phyloP scores from a whole-genome alignment of 2,113 vertebrate species.

The Ageneiosus marmoratus region DNA sequence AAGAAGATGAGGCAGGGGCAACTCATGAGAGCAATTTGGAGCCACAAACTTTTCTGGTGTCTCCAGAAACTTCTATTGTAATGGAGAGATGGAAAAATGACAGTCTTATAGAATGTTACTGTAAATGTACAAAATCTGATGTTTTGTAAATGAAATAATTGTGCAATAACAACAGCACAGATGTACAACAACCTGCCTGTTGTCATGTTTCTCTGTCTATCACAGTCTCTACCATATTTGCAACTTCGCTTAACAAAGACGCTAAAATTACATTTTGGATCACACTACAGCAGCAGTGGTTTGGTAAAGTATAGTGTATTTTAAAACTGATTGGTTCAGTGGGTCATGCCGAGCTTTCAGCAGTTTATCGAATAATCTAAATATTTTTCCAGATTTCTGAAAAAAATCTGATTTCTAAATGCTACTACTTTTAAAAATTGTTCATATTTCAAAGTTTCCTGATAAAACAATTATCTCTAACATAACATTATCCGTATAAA shows the following conservation, averaged over 20 bases:
- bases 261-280: not conserved
- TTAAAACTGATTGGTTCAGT: not conserved
- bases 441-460: not conserved
- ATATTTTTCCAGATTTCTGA: not conserved
- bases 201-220: not conserved
- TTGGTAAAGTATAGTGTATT: not conserved
- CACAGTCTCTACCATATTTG: not conserved
- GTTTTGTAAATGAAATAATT: not conserved
- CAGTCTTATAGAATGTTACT: not conserved
- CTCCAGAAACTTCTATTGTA: slow-evolving; percentile 81
- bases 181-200: not conserved
- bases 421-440: not conserved
- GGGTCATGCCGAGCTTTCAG: not conserved
- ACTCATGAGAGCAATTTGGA: slow-evolving; percentile 76
- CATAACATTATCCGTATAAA: not conserved
- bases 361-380: not conserved
- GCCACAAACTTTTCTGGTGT: slow-evolving; percentile 81
- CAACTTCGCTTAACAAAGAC: not conserved
- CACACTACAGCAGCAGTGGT: not conserved
- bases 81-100: slow-evolving; percentile 37
- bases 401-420: no score
- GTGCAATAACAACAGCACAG: not conserved
- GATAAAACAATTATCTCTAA: not conserved
- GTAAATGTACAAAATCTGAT: not conserved
- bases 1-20: slow-evolving; percentile 77